Conservation (phyloP, 2,888 invertebrate genomes). For the Ectemnius lituratus region DNA sequence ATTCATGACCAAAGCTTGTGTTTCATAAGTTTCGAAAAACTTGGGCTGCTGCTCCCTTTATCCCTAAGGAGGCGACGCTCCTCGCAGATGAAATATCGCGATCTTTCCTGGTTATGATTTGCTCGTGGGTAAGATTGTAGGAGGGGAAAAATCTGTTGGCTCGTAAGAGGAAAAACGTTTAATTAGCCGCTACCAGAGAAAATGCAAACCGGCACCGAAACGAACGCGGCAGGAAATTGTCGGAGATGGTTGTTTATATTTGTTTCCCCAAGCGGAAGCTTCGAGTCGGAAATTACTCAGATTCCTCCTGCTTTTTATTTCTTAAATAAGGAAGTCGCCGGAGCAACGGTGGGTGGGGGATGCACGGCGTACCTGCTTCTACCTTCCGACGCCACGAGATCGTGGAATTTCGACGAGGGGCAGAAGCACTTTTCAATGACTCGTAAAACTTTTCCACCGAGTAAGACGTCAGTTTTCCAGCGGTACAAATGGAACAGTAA, state of each 20-base stretch:
- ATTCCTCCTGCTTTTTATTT: constrained; percentile 5
- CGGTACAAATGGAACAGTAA: constrained; percentile 56
- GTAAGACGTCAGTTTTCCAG: constrained; percentile 51
- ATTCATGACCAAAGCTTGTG: too few species aligned
- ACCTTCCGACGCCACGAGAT: too few species aligned
- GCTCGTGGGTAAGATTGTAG: neutral
- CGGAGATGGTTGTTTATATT: constrained; percentile 13
- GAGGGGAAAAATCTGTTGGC: neutral
- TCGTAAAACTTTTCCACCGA: constrained; percentile 47
- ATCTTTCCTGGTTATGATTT: neutral
- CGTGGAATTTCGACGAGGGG: constrained; percentile 33
- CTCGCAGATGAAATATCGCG: too few species aligned
- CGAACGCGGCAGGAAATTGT: constrained; percentile 18
- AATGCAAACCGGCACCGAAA: neutral
- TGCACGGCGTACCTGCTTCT: neutral
- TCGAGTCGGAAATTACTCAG: constrained; percentile 21
- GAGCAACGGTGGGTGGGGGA: neutral
- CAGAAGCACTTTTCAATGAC: constrained; percentile 52
- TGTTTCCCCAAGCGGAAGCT: constrained; percentile 20
- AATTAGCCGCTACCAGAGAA: constrained; percentile 20
- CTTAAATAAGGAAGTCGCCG: neutral
- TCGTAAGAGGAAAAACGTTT: constrained; percentile 6
- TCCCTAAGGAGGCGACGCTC: too few species aligned
- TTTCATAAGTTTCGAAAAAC: too few species aligned
- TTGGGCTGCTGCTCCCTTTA: too few species aligned